Base-by-base conservation (phyloP, 2,888 invertebrate species). In the Pristionchus arcanus region DNA sequence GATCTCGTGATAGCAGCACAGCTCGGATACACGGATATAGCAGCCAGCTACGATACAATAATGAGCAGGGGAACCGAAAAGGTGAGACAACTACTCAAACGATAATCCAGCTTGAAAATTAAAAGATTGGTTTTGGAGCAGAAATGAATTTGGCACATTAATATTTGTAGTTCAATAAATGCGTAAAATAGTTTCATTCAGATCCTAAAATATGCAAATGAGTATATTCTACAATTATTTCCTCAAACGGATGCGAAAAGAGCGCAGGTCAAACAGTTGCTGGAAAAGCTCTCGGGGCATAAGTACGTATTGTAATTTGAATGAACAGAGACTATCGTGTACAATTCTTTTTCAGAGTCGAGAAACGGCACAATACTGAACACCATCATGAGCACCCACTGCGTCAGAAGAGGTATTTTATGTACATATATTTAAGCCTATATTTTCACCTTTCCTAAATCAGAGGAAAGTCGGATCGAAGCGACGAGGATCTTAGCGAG, bases 221-320 rank as follows among this genome's bases (percentile, higher is more conserved):
- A n/a, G 7, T 13, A 5, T 13, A 1, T 81, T 13, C 1, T 42
- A n/a, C 7, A 9, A 28, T 28, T 81, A 1, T 81, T 81, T 13
- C 15, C 7, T 13, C 5, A 28, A 28, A n/a, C n/a, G 28, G 28
- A 81, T 34, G 53, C 13, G 49, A 81, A 81, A n/a, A 11, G 16
- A 5, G 49, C 49, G 7, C 25, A 81, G n/a, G 28, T 28, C 1
- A 81, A 49, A 11, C 4, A 16, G 21, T n/a, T 81, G 21, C 31
- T 81, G n/a, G 81, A 81, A 49, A 81, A n/a, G 37, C 28, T 81
- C n/a, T 81, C 81, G 4, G 81, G 81, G 15, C 81, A 53, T n/a
- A 53, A 81, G 81, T 81, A 49, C 21, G 49, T 28, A 4, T 49
- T 53, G 15, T 74, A 15, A 2, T 34, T 49, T 13, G 28, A 13